A percentile compares a stretch with the other conserved stretches of the same genome.
phyloP scores from a whole-genome alignment of 2,797 vertebrate species.

The Macrochelys suwanniensis region DNA sequence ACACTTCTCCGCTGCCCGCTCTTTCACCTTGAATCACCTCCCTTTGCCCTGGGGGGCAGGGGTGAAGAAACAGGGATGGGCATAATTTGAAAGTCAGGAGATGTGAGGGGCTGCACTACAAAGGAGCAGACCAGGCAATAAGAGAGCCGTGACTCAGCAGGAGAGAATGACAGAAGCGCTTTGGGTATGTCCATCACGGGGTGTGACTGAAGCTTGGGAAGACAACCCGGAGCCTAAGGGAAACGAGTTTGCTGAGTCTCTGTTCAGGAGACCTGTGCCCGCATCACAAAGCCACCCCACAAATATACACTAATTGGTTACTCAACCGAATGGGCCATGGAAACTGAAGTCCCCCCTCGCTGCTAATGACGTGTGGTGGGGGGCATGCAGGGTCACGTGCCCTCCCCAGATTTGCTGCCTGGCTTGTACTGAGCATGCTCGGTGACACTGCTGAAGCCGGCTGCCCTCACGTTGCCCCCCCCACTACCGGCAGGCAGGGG shows the following conservation, averaged over 20 bases:
- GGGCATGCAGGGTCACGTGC: too few relatives aligned
- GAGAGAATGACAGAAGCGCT: not conserved
- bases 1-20: slow-evolving; percentile 31
- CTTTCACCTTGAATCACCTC: slow-evolving; percentile 49
- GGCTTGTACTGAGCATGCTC: too few relatives aligned
- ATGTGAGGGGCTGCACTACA: slow-evolving; percentile 22
- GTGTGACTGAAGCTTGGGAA: not conserved
- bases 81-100: not conserved
- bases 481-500: too few relatives aligned
- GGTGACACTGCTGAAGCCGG: too few relatives aligned
- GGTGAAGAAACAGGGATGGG: not conserved
- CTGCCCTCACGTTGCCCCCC: too few relatives aligned
- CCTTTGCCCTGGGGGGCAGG: slow-evolving; percentile 12
- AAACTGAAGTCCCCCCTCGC: not conserved
- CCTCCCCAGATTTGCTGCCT: too few relatives aligned
- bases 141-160: not conserved
- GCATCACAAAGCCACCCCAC: not conserved
- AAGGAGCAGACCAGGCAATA: slow-evolving; percentile 26
- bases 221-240: not conserved
- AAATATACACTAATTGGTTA: not conserved
- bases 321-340: too few relatives aligned
- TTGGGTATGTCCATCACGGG: not conserved
- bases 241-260: not conserved
- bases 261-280: not conserved
- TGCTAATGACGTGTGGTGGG: not conserved